These are phyloP conservation scores for Phalacrocorax carbo DNA, from an alignment of 2,113 vertebrate genomes.

Conservation along the genomic window DNA sequence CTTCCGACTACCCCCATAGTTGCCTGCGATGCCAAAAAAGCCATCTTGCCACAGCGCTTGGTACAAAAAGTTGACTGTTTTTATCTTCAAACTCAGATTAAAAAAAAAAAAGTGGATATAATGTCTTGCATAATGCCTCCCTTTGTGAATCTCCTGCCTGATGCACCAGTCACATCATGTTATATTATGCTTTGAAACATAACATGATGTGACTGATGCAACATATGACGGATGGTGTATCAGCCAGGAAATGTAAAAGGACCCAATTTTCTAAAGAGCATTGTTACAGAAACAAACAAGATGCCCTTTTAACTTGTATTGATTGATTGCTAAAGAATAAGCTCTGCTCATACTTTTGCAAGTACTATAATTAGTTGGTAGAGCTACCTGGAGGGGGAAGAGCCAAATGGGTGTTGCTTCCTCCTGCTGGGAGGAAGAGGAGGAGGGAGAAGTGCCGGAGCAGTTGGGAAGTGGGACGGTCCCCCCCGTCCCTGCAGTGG, in stretches of 20 bases:
- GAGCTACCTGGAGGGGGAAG: background rate
- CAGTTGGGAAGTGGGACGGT: background rate
- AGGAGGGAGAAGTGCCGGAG: background rate
- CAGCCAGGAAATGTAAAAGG: slow-evolving; percentile 39
- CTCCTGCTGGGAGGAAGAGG: background rate
- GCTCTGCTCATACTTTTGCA: slow-evolving; percentile 24
- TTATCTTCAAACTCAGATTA: background rate
- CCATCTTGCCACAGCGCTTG: background rate
- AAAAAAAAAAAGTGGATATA: background rate
- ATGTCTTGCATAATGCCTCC: background rate
- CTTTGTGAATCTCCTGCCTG: background rate
- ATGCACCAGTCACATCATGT: slow-evolving; percentile 26
- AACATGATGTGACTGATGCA: slow-evolving; percentile 45
- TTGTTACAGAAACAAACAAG: slow-evolving; percentile 61
- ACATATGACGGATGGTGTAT: slow-evolving; percentile 57
- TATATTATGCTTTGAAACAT: slow-evolving; percentile 33
- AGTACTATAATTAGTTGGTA: slow-evolving; percentile 30
- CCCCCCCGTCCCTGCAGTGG: rapidly evolving
- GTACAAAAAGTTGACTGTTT: background rate
- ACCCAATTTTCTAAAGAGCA: slow-evolving; percentile 66
- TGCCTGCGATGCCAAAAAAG: background rate
- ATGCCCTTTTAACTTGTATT: slow-evolving; percentile 70
- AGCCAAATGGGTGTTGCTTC: rapidly evolving
- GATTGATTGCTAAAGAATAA: slow-evolving; percentile 66
- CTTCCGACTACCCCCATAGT: background rate